phyloP scores from a whole-genome alignment of 2,113 vertebrate species.

The Atherinomorus stipes region DNA sequence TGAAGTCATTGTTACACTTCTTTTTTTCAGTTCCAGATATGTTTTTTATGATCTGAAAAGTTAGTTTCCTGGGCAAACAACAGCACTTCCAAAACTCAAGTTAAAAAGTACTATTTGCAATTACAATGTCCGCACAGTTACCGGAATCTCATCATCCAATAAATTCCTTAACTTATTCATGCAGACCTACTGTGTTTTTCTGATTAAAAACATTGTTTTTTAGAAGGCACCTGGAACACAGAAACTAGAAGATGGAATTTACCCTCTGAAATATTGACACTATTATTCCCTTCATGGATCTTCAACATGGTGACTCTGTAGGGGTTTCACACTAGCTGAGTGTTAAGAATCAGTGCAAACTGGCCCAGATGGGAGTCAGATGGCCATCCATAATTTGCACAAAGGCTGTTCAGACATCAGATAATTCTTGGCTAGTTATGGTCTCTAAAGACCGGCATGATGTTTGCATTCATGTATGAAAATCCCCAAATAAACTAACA shows the following conservation, averaged over 20 bases:
- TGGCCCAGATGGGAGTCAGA: not conserved
- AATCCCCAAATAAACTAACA: not conserved
- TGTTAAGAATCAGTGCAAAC: not conserved
- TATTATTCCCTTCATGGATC: not conserved
- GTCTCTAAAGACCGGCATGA: not conserved
- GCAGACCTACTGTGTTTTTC: not conserved
- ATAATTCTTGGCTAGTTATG: not conserved
- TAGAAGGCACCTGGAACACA: not conserved
- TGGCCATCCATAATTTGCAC: not conserved
- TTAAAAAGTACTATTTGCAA: too few relatives aligned
- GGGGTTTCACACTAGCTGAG: not conserved
- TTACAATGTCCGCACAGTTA: not conserved
- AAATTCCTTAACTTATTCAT: not conserved
- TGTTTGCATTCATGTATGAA: not conserved
- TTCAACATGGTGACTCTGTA: not conserved
- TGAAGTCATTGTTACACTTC: conserved; percentile 17
- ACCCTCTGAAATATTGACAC: not conserved
- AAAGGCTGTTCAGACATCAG: not conserved
- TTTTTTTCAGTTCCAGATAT: conserved; percentile 35
- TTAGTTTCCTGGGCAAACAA: not conserved
- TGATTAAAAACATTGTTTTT: not conserved
- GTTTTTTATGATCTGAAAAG: conserved; percentile 20
- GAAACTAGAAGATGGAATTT: not conserved
- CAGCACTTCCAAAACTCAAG: conserved; percentile 7
- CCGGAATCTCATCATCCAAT: not conserved